Base-by-base conservation (phyloP, 2,113 vertebrate genomes). In the Corydoras sp. region DNA sequence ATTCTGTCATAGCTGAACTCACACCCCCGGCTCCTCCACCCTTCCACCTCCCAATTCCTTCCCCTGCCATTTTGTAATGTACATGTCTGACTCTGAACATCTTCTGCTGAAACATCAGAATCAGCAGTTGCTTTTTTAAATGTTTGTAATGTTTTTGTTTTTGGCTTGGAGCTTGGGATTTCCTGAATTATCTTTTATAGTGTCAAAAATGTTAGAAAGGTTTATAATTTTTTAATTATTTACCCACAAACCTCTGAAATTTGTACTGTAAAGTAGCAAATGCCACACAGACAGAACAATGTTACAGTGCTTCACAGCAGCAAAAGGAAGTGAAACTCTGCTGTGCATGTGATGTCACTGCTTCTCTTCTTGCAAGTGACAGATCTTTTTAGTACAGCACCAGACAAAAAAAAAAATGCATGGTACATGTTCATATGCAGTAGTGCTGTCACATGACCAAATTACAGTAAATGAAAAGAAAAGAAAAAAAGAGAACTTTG, bases 271-370 rank as follows among this genome's bases (percentile, higher is more conserved):
- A 50, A 30, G 10, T 18, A 2, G 14, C 53, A 60, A 24, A 24
- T 24, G 18, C 18, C 9, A 15, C 54, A 50, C 11, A 67, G 35
- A 61, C n/a, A 15, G 31, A 72, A 31, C 13, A 49, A 10, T 53
- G n/a, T 58, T 4, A 53, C 11, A 53, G 12, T 60, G 62, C 43
- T 48, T 18, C 31, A 24, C 50, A 35, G 29, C 32, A 51, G 29
- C 62, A 65, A 61, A 60, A 71, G 76, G 76, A 78, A 78, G 49
- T 11, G 72, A 74, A 74, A 70, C 72, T 62, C 31, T 53, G 31
- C 62, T 56, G 24, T 63, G 58, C 30, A 32, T 11, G 51, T 68
- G 65, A 68, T 62, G 58, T 67, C 72, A 74, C 65, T 13, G n/a
- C 62, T 74, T 67, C 72, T 67, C 31, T 62, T 48, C 64, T 54